These are phyloP conservation scores for Pristionchus arcanus DNA, from an alignment of 2,888 invertebrate species.

Conservation along the genomic window DNA sequence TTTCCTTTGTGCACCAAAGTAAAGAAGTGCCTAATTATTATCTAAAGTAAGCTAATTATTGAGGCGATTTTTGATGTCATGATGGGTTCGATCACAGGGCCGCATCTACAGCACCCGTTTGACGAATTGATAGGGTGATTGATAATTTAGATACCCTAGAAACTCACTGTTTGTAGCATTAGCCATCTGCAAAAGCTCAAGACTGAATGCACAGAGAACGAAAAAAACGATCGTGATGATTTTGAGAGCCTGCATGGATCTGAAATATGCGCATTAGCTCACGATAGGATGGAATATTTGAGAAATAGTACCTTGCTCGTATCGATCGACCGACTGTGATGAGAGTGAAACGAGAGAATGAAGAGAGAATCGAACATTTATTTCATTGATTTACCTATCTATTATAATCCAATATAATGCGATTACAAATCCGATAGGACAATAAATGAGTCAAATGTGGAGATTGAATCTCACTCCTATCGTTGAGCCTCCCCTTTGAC, in stretches of 20 bases:
- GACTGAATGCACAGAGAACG: not conserved
- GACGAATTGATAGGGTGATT: not conserved
- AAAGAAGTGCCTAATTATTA: too few relatives aligned
- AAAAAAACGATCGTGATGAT: not conserved
- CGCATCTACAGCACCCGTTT: not conserved
- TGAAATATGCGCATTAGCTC: not conserved
- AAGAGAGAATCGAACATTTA: not conserved
- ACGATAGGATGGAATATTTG: not conserved
- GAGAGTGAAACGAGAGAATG: not conserved
- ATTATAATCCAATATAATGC: not conserved
- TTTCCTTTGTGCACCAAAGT: too few relatives aligned
- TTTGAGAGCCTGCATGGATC: not conserved
- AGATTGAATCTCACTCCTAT: not conserved
- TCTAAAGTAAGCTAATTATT: too few relatives aligned
- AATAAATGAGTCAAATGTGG: not conserved
- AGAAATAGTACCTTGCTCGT: not conserved
- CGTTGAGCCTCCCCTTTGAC: not conserved
- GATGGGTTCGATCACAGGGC: too few relatives aligned
- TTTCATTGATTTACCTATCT: not conserved
- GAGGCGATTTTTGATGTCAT: too few relatives aligned
- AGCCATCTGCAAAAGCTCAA: not conserved
- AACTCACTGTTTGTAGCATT: not conserved
- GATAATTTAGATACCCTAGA: too few relatives aligned
- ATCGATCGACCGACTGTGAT: not conserved
- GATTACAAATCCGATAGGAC: not conserved